A percentile compares a stretch with the other conserved stretches of the same genome.
Evolutionary conservation across 2,797 vertebrate genomes (phyloP).

Genomic region (Melanotaenia boesemani): DNA sequence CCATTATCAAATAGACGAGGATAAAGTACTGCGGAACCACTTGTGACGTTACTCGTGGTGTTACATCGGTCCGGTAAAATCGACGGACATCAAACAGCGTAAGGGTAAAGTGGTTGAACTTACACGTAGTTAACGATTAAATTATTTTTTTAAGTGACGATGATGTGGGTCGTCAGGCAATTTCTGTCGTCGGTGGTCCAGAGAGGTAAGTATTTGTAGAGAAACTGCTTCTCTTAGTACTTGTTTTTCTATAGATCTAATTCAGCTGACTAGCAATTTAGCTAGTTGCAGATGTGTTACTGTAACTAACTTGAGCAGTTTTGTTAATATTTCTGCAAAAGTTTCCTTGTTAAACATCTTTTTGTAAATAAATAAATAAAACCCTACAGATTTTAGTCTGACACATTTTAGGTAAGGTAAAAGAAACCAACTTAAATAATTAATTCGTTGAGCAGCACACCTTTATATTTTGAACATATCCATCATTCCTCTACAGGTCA

Average conservation of each 20-base stretch:
- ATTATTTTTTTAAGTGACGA: slow-evolving; percentile 3
- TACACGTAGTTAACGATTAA: background rate
- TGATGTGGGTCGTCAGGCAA: slow-evolving; percentile 77
- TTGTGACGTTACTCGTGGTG: background rate
- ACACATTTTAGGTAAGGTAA: background rate
- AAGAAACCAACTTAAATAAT: background rate
- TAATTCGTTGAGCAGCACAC: no score
- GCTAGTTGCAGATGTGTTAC: background rate
- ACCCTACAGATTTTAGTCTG: background rate
- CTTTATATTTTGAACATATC: background rate
- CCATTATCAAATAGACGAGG: background rate
- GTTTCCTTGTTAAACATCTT: background rate
- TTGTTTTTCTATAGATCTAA: background rate
- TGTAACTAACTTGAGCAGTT: background rate
- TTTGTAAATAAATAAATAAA: no score
- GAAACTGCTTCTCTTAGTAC: background rate
- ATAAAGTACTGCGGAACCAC: slow-evolving; percentile 45
- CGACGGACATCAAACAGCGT: slow-evolving; percentile 41
- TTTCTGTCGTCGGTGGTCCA: slow-evolving; percentile 62
- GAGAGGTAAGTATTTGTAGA: slow-evolving; percentile 58
- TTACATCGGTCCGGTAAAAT: slow-evolving; percentile 24
- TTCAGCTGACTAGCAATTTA: background rate
- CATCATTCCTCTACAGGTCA: slow-evolving; percentile 54
- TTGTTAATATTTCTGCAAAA: background rate
- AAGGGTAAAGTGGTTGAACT: slow-evolving; percentile 16